Evolutionary conservation across 2,888 invertebrate species (phyloP), one percentile per base, ranked within the genome.

Genomic region (Lasius fuliginosus): DNA sequence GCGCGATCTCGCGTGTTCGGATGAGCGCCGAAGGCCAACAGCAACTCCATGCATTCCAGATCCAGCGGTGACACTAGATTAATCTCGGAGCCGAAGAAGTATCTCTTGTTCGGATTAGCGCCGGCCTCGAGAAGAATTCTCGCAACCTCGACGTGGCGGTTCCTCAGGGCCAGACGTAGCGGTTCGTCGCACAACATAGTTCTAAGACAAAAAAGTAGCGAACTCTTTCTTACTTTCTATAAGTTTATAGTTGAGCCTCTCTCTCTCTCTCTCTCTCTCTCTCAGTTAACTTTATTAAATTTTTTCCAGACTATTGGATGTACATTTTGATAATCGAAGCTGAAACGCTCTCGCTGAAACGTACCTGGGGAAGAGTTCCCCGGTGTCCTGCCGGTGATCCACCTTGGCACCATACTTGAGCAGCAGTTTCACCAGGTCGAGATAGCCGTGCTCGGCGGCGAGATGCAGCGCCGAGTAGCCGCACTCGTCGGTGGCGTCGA

Each of bases 391-490:
- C 12, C 97, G 95, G 94, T 98, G 98, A 94, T 98, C 97, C 36
- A 98, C 97, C 86, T 97, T 97, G 0, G 98, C 98, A 0, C 98
- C 97, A 90, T 97, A 97, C 86, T 97, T 96, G 12, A 98, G 95
- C 9, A 98, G 95, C 12, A 98, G 94, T 90, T 97, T 96, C 0
- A 97, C 97, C 87, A 97, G 95, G 88, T 97, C 97, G 3, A 95
- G 95, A 93, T 95, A 97, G 95, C 98, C 98, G 92, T 98, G 98
- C 91, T 98, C 98, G 0, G 98, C 98, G n/a, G 98, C 98, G 15
- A 99, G 96, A 95, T 99, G 99, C 65, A 99, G 95, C 0, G 99
- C 98, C 83, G 98, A 98, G 95, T 98, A 99, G 0, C 99, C 99
- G 90, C 98, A 98, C 93, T 98, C 98, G 92, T 98, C 98, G 0